Percentiles rank a stretch among this genome's conserved stretches.
Conservation (phyloP, 1,140 invertebrate genomes). For the Solenopsis invicta region DNA sequence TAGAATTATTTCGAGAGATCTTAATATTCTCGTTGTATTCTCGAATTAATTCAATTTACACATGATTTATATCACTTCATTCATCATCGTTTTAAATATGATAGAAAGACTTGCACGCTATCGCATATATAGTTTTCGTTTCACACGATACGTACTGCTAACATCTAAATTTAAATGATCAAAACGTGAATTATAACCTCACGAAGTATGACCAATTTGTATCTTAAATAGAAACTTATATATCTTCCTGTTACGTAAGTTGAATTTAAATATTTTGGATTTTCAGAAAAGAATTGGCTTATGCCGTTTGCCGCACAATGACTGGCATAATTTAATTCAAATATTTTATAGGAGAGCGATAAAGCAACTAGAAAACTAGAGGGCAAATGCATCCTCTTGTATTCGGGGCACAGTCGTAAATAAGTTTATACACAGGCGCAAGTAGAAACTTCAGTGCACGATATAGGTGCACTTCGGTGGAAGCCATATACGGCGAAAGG, state of each 20-base stretch:
- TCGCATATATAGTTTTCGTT: not conserved
- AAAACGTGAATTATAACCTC: not conserved
- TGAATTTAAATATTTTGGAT: not conserved
- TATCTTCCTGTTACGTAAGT: not conserved
- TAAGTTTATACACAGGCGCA: constrained; percentile 52
- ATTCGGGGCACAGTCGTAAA: constrained; percentile 56
- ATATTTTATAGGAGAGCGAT: constrained; percentile 48
- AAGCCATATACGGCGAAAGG: constrained; percentile 54
- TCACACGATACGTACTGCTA: not conserved
- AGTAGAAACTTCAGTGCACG: constrained; percentile 55
- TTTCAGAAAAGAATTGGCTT: not conserved
- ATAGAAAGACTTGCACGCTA: not conserved
- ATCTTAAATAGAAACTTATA: not conserved
- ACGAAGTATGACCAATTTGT: not conserved
- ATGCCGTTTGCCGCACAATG: not conserved
- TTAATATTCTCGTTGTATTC: not conserved
- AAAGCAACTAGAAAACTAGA: constrained; percentile 49
- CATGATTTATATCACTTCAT: constrained; percentile 21
- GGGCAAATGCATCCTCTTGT: constrained; percentile 50
- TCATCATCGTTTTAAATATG: not conserved
- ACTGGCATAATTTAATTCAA: constrained; percentile 10
- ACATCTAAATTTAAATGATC: constrained; percentile 26
- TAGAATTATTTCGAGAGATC: not conserved
- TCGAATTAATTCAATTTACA: not conserved
- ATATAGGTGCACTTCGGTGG: constrained; percentile 51